Percentiles rank a stretch among this genome's conserved stretches.
These are phyloP conservation scores for Aix galericulata DNA, from an alignment of 2,113 vertebrate species.

Conservation along the genomic window DNA sequence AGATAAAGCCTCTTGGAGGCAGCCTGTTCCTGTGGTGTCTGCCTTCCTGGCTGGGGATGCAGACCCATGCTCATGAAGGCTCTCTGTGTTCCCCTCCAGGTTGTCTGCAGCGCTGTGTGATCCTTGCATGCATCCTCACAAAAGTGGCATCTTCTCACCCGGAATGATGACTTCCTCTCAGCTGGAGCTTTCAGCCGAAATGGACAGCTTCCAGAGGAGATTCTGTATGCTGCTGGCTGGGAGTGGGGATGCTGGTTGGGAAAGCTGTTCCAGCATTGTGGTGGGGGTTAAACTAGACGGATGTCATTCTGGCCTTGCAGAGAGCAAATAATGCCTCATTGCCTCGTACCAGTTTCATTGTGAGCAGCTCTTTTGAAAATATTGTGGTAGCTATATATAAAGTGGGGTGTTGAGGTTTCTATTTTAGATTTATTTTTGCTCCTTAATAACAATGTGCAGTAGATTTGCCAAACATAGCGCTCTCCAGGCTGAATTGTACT, in stretches of 20 bases:
- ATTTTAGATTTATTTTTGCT: slow-evolving; percentile 14
- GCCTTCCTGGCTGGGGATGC: neutral
- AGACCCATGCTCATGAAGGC: neutral
- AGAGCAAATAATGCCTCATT: neutral
- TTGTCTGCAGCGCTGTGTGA: neutral
- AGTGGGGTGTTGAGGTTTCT: neutral
- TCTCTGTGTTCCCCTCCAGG: neutral
- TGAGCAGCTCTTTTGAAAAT: neutral
- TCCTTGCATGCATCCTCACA: neutral
- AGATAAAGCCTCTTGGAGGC: rapidly evolving
- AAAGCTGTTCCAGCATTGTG: neutral
- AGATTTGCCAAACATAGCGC: neutral
- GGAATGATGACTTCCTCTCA: neutral
- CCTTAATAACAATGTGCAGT: neutral
- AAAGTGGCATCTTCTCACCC: neutral
- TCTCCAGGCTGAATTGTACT: neutral
- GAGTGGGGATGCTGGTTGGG: neutral
- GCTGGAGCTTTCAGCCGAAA: neutral
- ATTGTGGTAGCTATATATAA: neutral
- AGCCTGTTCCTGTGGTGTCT: neutral
- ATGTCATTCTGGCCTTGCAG: neutral
- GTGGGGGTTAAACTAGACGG: neutral
- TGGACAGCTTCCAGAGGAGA: neutral
- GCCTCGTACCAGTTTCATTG: neutral
- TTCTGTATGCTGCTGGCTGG: neutral